Base-by-base conservation (phyloP, 2,113 vertebrate genomes). In the Cyprinus carpio region DNA sequence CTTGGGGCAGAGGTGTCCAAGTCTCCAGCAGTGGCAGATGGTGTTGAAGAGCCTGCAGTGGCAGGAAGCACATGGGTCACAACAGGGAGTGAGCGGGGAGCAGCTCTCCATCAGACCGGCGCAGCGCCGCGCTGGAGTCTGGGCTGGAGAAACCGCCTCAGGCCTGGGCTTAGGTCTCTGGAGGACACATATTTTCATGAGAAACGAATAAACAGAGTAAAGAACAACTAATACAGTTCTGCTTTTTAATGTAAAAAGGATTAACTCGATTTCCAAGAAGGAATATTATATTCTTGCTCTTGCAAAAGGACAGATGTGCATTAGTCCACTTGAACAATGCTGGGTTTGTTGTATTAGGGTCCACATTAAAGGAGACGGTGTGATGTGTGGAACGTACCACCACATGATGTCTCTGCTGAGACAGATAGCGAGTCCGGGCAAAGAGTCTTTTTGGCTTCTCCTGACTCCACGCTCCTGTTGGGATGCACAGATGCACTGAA, bases 1-100 rank as follows among this genome's bases (percentile, higher is more conserved):
- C 89, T 85, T 93, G 23, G 87, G 11, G 84, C 95, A 95, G 62
- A 88, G 69, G 0, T 76, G 84, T 56, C 90, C 92, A 62, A 92
- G 90, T 79, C 86, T 94, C 94, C 93, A 94, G 91, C 95, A 95
- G 87, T 93, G 92, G 81, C 95, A 95, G 90, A 95, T 92, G 74
- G 94, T 93, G 87, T 94, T 95, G 87, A 95, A 95, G 86, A 95
- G 92, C 31, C 93, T 92, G 77, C 95, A 95, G 88, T 90, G 93
- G 83, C 95, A 95, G 82, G 92, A 90, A 56, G 93, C 88, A 9
- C 95, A 95, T 23, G 94, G 93, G 81, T 94, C 92, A 4, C 95
- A 95, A 90, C 94, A 95, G 2, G 87, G 91, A 29, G 87, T 5
- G 1, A 87, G 74, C 23, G 87, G 29, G 1, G 91, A 91, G 89